Evolutionary conservation across 1,140 invertebrate genomes (phyloP).

Genomic region (Neelides sp.): DNA sequence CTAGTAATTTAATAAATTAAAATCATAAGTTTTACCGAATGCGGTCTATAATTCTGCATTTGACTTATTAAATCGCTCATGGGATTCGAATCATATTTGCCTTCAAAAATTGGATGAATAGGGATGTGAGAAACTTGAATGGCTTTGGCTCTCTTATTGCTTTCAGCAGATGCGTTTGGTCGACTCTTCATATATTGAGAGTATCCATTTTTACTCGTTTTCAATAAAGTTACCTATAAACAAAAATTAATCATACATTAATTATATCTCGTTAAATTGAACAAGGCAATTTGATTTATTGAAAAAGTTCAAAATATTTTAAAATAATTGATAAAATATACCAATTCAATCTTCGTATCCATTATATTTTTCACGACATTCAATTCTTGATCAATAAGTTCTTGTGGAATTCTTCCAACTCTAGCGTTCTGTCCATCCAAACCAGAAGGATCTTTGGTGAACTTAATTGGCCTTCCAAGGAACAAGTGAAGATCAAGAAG

Average conservation of each 20-base stretch:
- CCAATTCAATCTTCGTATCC: conserved; percentile 57
- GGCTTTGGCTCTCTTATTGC: conserved; percentile 68
- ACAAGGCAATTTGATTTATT: neutral
- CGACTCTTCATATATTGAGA: conserved; percentile 77
- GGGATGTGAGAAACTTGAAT: conserved; percentile 42
- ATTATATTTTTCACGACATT: conserved; percentile 65
- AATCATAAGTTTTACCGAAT: conserved; percentile 47
- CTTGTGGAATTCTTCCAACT: conserved; percentile 67
- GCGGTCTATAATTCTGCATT: conserved; percentile 72
- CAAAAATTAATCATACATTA: conserved; percentile 9
- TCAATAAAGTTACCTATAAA: conserved; percentile 52
- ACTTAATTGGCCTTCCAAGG: conserved; percentile 59
- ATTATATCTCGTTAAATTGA: neutral
- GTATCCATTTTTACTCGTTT: conserved; percentile 75
- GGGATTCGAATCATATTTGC: conserved; percentile 13
- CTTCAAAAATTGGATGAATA: conserved; percentile 46
- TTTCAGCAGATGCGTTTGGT: conserved; percentile 73
- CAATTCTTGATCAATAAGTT: conserved; percentile 67
- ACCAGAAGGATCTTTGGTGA: conserved; percentile 29
- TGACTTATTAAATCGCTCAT: conserved; percentile 35
- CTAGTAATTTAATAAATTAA: no score
- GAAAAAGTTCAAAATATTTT: neutral
- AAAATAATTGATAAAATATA: conserved; percentile 38
- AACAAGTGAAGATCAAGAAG: conserved; percentile 89
- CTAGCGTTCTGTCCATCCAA: conserved; percentile 38